Conservation (phyloP, 1,140 invertebrate genomes). For the Episyrphus balteatus region DNA sequence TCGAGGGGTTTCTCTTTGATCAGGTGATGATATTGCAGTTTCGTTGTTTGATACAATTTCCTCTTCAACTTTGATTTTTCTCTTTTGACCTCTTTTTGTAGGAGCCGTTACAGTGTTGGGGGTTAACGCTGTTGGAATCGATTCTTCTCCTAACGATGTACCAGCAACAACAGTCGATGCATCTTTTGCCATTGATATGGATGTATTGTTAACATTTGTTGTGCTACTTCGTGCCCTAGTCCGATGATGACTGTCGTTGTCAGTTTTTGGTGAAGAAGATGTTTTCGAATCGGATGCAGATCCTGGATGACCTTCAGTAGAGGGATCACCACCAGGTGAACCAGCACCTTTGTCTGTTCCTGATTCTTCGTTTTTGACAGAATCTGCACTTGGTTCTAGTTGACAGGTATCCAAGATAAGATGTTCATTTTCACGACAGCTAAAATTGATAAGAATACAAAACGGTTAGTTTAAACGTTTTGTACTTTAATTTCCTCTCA, state of each 20-base stretch:
- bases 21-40: conserved; percentile 19
- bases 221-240: conserved; percentile 1
- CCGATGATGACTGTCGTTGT: conserved; percentile 19
- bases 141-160: conserved; percentile 3
- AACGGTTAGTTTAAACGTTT: not conserved
- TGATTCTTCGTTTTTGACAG: conserved; percentile 67
- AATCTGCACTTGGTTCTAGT: conserved; percentile 65
- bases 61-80: conserved; percentile 2
- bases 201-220: not conserved
- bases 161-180: conserved; percentile 4
- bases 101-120: not conserved
- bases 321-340: conserved; percentile 68
- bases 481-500: not conserved
- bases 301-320: conserved; percentile 29
- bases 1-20: conserved; percentile 19
- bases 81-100: conserved; percentile 1
- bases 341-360: conserved; percentile 74
- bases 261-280: conserved; percentile 23
- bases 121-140: not conserved
- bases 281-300: conserved; percentile 18
- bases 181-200: not conserved
- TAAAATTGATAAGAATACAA: conserved; percentile 26
- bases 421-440: conserved; percentile 80
- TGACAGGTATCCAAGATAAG: conserved; percentile 88
- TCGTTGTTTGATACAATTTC: conserved; percentile 28